Evolutionary conservation across 2,888 invertebrate species (phyloP).

Genomic region (Xestia c-nigrum): DNA sequence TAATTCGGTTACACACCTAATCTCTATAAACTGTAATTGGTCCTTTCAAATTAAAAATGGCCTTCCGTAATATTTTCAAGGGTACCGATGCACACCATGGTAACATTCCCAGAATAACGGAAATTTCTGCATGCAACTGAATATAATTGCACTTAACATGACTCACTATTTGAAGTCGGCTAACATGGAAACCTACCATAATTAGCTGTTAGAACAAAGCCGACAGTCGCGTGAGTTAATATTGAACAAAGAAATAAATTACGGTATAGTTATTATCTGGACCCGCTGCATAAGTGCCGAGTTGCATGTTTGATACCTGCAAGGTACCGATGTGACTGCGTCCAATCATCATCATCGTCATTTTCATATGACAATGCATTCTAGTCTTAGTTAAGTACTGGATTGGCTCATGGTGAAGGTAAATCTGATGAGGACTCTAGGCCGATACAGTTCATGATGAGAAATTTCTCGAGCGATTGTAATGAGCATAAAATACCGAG

Average conservation of each 20-base stretch:
- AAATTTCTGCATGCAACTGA: slow-evolving; percentile 51
- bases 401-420: not conserved
- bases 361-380: not conserved
- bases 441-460: not conserved
- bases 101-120: slow-evolving; percentile 53
- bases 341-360: slow-evolving; percentile 1
- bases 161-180: slow-evolving; percentile 51
- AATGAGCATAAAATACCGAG: no score
- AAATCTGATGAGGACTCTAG: not conserved
- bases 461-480: no score
- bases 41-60: slow-evolving; percentile 6
- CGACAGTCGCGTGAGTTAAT: slow-evolving; percentile 37
- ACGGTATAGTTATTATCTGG: slow-evolving; percentile 31
- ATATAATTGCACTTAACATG: slow-evolving; percentile 57
- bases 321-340: slow-evolving; percentile 4
- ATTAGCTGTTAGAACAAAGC: slow-evolving; percentile 55
- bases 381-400: not conserved
- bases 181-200: slow-evolving; percentile 55
- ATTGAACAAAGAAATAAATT: slow-evolving; percentile 50
- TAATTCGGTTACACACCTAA: not conserved
- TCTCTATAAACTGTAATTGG: not conserved
- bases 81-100: slow-evolving; percentile 27
- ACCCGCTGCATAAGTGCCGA: slow-evolving; percentile 5
- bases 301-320: slow-evolving; percentile 22
- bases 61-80: slow-evolving; percentile 35